A percentile compares a stretch with the other conserved stretches of the same genome.
These are phyloP conservation scores for Phenganax stokvisi DNA, from an alignment of 92 coral and sea anemone genomes.

Conservation along the genomic window DNA sequence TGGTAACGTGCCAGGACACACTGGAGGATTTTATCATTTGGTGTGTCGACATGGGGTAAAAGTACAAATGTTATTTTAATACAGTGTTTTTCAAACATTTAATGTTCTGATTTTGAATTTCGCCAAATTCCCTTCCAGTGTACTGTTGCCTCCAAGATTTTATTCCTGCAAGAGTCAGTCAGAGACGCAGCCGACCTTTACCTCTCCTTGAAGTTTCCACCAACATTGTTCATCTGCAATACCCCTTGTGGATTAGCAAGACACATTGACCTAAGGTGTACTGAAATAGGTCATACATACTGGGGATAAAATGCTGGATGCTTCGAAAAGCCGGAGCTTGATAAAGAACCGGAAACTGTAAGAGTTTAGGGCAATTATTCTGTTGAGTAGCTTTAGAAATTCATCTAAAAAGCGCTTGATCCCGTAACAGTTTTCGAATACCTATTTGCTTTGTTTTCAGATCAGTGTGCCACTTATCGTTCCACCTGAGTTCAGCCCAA, in stretches of 20 bases:
- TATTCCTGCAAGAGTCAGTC: constrained; percentile 40
- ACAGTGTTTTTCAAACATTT: neutral
- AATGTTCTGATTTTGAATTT: neutral
- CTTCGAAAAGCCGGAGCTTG: constrained; percentile 45
- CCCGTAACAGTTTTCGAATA: neutral
- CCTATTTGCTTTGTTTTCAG: neutral
- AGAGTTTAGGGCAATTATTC: neutral
- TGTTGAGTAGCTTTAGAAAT: neutral
- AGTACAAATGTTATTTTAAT: neutral
- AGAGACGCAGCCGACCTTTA: constrained; percentile 51
- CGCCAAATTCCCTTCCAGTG: constrained; percentile 1
- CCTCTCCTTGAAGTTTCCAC: constrained; percentile 37
- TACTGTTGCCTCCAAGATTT: constrained; percentile 52
- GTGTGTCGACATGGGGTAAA: constrained; percentile 47
- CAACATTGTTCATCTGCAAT: constrained; percentile 41
- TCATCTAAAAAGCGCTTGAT: neutral
- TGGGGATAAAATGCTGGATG: constrained; percentile 42
- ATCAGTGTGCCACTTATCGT: neutral
- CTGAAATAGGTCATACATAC: neutral
- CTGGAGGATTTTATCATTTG: constrained; percentile 50
- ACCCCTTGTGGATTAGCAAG: constrained; percentile 55
- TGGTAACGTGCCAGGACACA: constrained; percentile 38
- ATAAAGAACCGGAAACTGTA: constrained; percentile 31
- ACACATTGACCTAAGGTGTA: constrained; percentile 45
- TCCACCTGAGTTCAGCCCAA: neutral